Conservation (phyloP, 2,888 invertebrate species). For the Alitta virens region DNA sequence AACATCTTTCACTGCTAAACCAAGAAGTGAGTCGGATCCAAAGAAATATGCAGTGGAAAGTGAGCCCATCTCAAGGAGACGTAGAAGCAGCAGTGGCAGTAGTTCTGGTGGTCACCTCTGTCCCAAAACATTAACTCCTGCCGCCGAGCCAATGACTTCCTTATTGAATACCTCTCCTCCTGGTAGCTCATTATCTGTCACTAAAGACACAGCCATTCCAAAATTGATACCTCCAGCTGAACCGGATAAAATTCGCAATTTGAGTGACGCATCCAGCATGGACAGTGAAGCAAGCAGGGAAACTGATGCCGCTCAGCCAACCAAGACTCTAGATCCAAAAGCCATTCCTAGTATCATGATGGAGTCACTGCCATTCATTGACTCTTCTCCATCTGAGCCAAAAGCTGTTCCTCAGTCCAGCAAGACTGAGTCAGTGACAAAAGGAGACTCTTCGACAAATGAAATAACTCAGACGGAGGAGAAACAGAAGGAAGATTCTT, state of each 20-base stretch:
- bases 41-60: background rate
- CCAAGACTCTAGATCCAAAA: no score
- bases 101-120: no score
- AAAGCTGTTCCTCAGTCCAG: no score
- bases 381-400: no score
- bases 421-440: background rate
- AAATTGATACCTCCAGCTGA: conserved; percentile 41
- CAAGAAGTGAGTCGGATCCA: background rate
- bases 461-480: background rate
- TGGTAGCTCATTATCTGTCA: background rate
- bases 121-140: conserved; percentile 45
- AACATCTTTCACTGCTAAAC: background rate
- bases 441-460: background rate
- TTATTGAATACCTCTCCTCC: conserved; percentile 31
- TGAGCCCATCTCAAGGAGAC: conserved; percentile 23
- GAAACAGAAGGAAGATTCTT: background rate
- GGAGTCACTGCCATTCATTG: no score
- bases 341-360: no score
- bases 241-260: conserved; percentile 27
- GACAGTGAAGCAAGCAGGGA: background rate
- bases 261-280: conserved; percentile 28
- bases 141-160: conserved; percentile 39
- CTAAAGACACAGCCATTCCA: conserved; percentile 16
- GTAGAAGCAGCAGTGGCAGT: conserved; percentile 15
- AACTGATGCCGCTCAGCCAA: background rate